phyloP scores from a whole-genome alignment of 2,888 invertebrate species.

The Rotaria sp. region DNA sequence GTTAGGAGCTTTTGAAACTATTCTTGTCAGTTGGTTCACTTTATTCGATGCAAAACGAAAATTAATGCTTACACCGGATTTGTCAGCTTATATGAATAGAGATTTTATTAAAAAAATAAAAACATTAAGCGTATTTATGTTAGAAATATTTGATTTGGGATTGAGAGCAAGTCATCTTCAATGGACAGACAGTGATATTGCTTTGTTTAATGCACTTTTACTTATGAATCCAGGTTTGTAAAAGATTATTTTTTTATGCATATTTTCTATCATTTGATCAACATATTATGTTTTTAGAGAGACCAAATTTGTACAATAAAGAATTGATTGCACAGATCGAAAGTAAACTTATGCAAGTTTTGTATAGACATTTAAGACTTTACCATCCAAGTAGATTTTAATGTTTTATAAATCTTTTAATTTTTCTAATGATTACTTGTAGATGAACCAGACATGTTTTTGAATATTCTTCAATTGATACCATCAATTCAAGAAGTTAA shows the following conservation, averaged over 20 bases:
- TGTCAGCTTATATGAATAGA: conserved; percentile 42
- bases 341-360: conserved; percentile 34
- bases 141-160: conserved; percentile 52
- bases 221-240: conserved; percentile 52
- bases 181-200: conserved; percentile 50
- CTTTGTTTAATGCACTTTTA: conserved; percentile 50
- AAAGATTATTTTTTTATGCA: background rate
- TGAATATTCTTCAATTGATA: conserved; percentile 34
- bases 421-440: background rate
- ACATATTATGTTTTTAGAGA: background rate
- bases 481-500: conserved; percentile 38
- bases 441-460: conserved; percentile 34
- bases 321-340: conserved; percentile 28
- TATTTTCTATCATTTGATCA: too few relatives aligned
- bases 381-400: conserved; percentile 15
- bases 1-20: conserved; percentile 52
- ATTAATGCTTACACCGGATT: conserved; percentile 51
- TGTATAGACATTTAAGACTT: conserved; percentile 35
- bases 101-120: background rate
- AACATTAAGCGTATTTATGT: conserved; percentile 46
- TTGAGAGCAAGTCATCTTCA: conserved; percentile 47
- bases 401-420: background rate
- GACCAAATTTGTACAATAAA: conserved; percentile 35
- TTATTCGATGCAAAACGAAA: conserved; percentile 48
- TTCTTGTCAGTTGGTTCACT: conserved; percentile 49